Percentiles rank a stretch among this genome's conserved stretches.
Evolutionary conservation across 2,888 invertebrate genomes (phyloP).

Genomic region (Halocaridina rubra): DNA sequence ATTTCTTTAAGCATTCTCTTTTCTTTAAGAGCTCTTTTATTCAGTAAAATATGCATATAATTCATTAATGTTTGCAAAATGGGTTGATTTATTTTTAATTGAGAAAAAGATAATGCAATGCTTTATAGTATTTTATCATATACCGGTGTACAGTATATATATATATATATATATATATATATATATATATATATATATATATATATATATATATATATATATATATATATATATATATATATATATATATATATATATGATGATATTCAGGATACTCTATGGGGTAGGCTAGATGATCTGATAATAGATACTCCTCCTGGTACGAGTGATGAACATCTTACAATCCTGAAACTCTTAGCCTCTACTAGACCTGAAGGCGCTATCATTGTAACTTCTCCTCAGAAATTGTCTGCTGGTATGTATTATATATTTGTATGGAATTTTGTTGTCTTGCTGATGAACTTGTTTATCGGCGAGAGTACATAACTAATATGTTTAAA

Average conservation of each 20-base stretch:
- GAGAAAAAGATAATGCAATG: no score
- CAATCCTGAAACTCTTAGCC: slow-evolving; percentile 74
- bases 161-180: slow-evolving; percentile 23
- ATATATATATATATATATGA: not conserved
- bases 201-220: slow-evolving; percentile 25
- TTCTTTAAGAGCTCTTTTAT: no score
- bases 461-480: no score
- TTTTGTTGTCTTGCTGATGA: no score
- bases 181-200: not conserved
- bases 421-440: no score
- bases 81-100: no score
- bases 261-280: slow-evolving; percentile 68
- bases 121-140: no score
- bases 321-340: slow-evolving; percentile 93
- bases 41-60: no score
- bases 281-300: slow-evolving; percentile 90
- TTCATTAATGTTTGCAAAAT: no score
- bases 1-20: no score
- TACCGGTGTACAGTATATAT: no score
- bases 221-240: slow-evolving; percentile 5
- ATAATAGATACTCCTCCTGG: slow-evolving; percentile 94
- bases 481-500: no score
- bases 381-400: slow-evolving; percentile 93
- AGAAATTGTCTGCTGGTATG: slow-evolving; percentile 68
- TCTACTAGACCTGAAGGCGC: slow-evolving; percentile 77